Base-by-base conservation (phyloP, 2,888 invertebrate genomes). In the Eupithecia exiguata region DNA sequence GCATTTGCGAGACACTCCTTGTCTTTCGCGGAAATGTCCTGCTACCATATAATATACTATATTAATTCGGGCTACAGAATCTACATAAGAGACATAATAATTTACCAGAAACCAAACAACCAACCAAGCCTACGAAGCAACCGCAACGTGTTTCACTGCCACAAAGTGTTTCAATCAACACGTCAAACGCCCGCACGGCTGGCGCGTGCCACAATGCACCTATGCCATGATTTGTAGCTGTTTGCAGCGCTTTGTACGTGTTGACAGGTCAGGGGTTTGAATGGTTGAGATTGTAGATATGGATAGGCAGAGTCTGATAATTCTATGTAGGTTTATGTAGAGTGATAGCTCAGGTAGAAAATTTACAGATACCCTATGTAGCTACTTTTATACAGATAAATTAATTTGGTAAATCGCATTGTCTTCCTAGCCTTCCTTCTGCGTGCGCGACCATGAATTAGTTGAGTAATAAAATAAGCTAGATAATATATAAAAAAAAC, bases 101-200 rank as follows among this genome's bases (percentile, higher is more conserved):
- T 58, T 12, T 9, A 58, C 1, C 14, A 25, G 25, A 58, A 58
- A 58, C 58, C 58, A 58, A 58, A 58, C n/a, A 14, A 12, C 12
- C 21, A 6, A 46, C 1, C 25, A 25, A 58, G 16, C 46, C 16
- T 10, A 18, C 46, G 5, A 46, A 18, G 58, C 14, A 25, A 58
- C 58, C 58, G 12, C 14, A 58, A 25, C 12, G 12, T 25, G 58
- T 58, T 58, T 14, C 58, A 14, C 5, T 14, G 58, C 36, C 71
- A 72, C 73, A 74, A 73, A 70, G 25, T 66, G 40, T 74, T 74
- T 67, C 73, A 74, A 74, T 74, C 70, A 67, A 70, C 46, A n/a
- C 46, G 73, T 62, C 70, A 74, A 38, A 25, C 58, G 58, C 2
- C 25, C 40, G 30, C 68, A n/a, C 40, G 63, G 30, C 58, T 30